Evolutionary conservation across 2,888 invertebrate genomes (phyloP).

Genomic region (Pherbina coryleti): DNA sequence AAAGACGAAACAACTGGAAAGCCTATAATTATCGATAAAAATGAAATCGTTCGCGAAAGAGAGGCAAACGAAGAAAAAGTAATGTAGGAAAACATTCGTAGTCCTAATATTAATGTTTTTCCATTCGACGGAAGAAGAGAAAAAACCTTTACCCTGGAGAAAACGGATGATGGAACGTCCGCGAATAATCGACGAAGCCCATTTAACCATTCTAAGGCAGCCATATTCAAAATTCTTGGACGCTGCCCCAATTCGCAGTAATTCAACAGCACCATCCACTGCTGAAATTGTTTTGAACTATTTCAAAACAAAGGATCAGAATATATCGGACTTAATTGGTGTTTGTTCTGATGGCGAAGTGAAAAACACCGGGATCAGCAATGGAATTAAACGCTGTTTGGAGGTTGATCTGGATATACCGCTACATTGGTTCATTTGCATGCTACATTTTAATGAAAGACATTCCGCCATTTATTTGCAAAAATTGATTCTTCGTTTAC

Average conservation of each 20-base stretch:
- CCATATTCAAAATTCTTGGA: neutral
- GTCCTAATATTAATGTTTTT: too few species aligned
- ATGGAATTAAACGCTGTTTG: neutral
- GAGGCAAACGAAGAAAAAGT: too few species aligned
- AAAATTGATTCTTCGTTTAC: neutral
- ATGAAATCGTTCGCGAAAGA: too few species aligned
- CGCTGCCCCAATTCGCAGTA: neutral
- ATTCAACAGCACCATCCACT: neutral
- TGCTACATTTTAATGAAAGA: constrained; percentile 38
- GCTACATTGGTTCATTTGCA: constrained; percentile 4
- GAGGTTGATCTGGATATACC: too few species aligned
- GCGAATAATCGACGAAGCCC: neutral
- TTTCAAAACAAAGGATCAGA: neutral
- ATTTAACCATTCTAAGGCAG: neutral
- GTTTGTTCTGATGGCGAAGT: constrained; percentile 26
- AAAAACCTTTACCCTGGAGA: too few species aligned
- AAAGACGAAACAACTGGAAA: too few species aligned
- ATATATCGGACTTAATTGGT: constrained; percentile 11
- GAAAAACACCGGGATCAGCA: constrained; percentile 18
- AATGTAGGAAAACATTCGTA: too few species aligned
- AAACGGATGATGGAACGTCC: neutral
- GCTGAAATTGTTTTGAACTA: neutral
- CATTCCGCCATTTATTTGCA: constrained; percentile 6
- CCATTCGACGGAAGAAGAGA: too few species aligned
- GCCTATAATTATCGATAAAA: too few species aligned